A percentile compares a stretch with the other conserved stretches of the same genome.
Conservation (phyloP, 2,113 vertebrate species). For the Phalacrocorax brasilianus region DNA sequence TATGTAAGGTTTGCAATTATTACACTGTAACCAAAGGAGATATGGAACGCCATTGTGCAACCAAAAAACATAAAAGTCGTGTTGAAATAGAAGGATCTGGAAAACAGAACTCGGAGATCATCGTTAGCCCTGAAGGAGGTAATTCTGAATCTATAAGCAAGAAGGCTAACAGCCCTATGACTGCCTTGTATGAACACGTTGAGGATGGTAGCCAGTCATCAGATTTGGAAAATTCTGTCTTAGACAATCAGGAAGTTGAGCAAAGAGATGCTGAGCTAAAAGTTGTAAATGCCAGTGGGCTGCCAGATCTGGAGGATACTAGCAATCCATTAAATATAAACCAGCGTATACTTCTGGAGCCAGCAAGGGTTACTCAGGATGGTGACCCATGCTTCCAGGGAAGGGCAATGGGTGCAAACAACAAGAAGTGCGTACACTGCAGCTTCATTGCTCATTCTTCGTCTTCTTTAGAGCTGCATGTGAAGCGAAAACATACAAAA, state of each 20-base stretch:
- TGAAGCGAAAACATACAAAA: slow-evolving; percentile 91
- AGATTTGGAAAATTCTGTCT: background rate
- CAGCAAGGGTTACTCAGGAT: slow-evolving; percentile 24
- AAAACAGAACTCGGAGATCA: slow-evolving; percentile 64
- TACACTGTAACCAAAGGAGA: slow-evolving; percentile 98
- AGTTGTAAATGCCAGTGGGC: background rate
- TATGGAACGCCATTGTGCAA: slow-evolving; percentile 97
- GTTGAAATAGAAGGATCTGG: slow-evolving; percentile 77
- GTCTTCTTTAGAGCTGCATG: slow-evolving; percentile 86
- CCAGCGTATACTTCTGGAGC: background rate
- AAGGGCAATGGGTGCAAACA: slow-evolving; percentile 40
- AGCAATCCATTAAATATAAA: slow-evolving; percentile 1
- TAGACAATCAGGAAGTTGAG: slow-evolving; percentile 32
- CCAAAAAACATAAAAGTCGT: slow-evolving; percentile 91
- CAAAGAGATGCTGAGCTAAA: slow-evolving; percentile 31
- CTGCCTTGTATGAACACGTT: background rate
- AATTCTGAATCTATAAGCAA: slow-evolving; percentile 53
- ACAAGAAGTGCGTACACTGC: slow-evolving; percentile 82
- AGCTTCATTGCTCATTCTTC: slow-evolving; percentile 86
- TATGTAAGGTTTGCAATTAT: slow-evolving; percentile 93
- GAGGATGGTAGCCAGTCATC: background rate
- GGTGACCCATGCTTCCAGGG: slow-evolving; percentile 48
- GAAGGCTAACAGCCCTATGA: background rate
- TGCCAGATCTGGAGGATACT: slow-evolving; percentile 13
- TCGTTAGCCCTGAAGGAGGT: slow-evolving; percentile 64